Evolutionary conservation across 2,888 invertebrate genomes (phyloP).

Genomic region (Limnephilus lunatus): DNA sequence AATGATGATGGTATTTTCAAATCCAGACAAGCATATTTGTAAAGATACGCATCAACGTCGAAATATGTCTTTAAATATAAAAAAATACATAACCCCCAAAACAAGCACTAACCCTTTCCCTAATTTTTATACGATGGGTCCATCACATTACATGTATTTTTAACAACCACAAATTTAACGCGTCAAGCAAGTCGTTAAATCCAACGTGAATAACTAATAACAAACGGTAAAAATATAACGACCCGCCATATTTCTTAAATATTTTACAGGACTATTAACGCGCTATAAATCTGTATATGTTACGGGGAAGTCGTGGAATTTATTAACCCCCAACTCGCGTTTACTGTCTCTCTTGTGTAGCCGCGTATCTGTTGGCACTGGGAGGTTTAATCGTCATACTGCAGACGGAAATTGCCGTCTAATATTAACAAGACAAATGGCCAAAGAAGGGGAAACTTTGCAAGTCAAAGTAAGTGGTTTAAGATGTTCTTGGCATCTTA

Average conservation of each 20-base stretch:
- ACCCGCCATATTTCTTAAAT: conserved; percentile 14
- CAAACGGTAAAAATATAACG: conserved; percentile 13
- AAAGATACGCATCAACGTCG: no score
- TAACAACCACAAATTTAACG: conserved; percentile 21
- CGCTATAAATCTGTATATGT: conserved; percentile 12
- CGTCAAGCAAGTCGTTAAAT: conserved; percentile 21
- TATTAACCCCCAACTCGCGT: neutral
- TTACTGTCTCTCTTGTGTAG: conserved; percentile 9
- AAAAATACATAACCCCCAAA: neutral
- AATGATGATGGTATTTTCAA: no score
- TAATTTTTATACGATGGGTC: no score
- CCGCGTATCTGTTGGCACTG: neutral
- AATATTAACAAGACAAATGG: conserved; percentile 28
- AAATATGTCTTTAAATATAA: no score
- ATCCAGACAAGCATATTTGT: no score
- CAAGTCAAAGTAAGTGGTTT: neutral
- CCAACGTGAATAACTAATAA: conserved; percentile 23
- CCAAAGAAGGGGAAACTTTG: neutral
- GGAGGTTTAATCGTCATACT: conserved; percentile 10
- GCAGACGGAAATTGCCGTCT: conserved; percentile 37
- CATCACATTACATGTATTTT: neutral
- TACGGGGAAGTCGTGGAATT: neutral
- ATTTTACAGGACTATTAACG: conserved; percentile 16
- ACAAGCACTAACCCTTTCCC: neutral
- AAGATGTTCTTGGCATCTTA: conserved; percentile 21